Conservation (phyloP, 30 jellyfish, hydroid and myxozoan genomes). For the Hydractinia symbiolongicarpus region DNA sequence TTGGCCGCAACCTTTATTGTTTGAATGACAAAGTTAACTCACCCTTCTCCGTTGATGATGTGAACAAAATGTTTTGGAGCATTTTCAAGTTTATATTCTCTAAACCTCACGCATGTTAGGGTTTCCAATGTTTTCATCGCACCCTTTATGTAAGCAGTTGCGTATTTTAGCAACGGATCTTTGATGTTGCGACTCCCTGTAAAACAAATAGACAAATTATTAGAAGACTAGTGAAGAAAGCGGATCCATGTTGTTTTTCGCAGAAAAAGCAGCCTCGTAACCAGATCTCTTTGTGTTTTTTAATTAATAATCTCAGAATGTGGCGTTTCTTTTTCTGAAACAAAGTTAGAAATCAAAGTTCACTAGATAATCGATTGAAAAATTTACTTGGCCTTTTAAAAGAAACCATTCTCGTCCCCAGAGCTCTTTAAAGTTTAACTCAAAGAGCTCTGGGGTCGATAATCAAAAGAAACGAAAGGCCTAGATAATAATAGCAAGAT, state of each 20-base stretch:
- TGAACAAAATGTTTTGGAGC: background rate
- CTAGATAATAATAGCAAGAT: too few relatives aligned
- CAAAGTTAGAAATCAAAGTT: too few relatives aligned
- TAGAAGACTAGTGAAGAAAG: background rate
- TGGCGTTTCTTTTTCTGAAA: too few relatives aligned
- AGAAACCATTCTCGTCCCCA: too few relatives aligned
- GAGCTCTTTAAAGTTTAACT: too few relatives aligned
- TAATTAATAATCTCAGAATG: too few relatives aligned
- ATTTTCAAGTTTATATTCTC: background rate
- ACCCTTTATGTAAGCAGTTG: background rate
- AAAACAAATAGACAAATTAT: background rate
- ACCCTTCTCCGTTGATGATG: conserved; percentile 3
- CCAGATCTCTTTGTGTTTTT: too few relatives aligned
- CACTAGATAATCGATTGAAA: too few relatives aligned
- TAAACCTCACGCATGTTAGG: background rate
- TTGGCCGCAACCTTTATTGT: too few relatives aligned
- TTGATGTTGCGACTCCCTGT: background rate
- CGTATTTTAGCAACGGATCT: background rate
- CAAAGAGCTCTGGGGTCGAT: too few relatives aligned
- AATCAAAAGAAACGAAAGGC: too few relatives aligned
- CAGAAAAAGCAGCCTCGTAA: background rate
- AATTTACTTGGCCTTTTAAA: too few relatives aligned
- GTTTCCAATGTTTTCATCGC: conserved; percentile 8
- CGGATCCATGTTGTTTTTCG: background rate
- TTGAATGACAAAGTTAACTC: background rate